Conservation (phyloP, 2,113 vertebrate genomes). For the Actenoides hombroni region DNA sequence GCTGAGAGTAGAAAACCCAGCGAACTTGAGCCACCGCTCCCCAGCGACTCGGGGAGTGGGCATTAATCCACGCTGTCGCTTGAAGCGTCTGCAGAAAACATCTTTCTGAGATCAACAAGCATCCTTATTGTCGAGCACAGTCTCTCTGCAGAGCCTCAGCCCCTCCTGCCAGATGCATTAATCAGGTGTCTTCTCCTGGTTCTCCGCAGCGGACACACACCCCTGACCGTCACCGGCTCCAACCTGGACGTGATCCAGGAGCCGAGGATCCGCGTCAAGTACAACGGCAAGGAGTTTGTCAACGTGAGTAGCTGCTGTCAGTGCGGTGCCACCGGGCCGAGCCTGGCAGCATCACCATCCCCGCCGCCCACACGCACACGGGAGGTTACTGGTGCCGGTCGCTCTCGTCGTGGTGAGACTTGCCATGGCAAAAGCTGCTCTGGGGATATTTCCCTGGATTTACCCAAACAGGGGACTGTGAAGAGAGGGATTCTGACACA, state of each 20-base stretch:
- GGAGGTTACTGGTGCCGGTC: fast-evolving
- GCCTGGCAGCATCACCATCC: background rate
- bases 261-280: slow-evolving; percentile 91
- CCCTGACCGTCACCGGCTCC: slow-evolving; percentile 90
- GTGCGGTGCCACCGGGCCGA: fast-evolving
- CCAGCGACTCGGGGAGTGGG: background rate
- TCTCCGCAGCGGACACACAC: slow-evolving; percentile 88
- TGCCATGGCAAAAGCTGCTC: fast-evolving
- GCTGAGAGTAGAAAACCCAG: background rate
- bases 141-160: background rate
- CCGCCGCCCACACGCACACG: fast-evolving
- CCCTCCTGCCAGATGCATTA: background rate
- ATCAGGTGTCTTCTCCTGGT: background rate
- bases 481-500: background rate
- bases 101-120: background rate
- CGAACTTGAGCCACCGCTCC: background rate
- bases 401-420: background rate
- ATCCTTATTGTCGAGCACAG: background rate
- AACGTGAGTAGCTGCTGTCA: slow-evolving; percentile 82
- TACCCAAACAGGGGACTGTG: background rate
- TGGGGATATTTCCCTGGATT: background rate
- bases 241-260: slow-evolving; percentile 97
- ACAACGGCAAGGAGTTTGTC: slow-evolving; percentile 90
- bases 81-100: background rate
- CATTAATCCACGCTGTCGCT: background rate